Evolutionary conservation across 2,888 invertebrate genomes (phyloP).

Genomic region (Drosophila sordidapex): DNA sequence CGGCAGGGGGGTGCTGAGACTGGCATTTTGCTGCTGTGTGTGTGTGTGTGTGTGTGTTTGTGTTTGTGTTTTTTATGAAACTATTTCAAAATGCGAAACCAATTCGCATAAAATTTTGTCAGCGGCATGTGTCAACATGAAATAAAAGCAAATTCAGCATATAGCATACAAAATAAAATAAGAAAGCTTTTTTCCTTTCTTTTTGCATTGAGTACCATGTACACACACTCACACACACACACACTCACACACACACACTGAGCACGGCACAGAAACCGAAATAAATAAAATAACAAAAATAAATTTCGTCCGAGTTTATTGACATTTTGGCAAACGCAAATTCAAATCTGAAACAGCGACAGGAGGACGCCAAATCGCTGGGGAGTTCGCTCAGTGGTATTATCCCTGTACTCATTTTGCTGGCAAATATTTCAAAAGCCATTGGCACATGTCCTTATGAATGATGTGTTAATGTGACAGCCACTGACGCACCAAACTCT

Average conservation of each 20-base stretch:
- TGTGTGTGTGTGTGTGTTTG: neutral
- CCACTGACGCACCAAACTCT: constrained; percentile 34
- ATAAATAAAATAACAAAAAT: constrained; percentile 52
- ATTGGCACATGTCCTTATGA: constrained; percentile 83
- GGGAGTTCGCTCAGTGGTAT: constrained; percentile 49
- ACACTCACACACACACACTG: constrained; percentile 7
- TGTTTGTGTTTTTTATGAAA: constrained; percentile 70
- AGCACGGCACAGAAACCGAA: constrained; percentile 53
- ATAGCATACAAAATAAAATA: constrained; percentile 67
- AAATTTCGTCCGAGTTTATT: constrained; percentile 72
- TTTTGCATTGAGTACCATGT: constrained; percentile 7
- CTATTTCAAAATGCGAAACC: constrained; percentile 80
- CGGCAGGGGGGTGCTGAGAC: constrained; percentile 7
- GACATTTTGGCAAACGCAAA: constrained; percentile 79
- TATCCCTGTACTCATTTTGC: constrained; percentile 16
- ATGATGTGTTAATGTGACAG: constrained; percentile 84
- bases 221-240: constrained; percentile 25
- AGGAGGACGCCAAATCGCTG: constrained; percentile 60
- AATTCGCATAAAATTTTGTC: constrained; percentile 81
- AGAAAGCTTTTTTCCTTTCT: constrained; percentile 46
- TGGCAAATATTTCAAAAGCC: constrained; percentile 66
- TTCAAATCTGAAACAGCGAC: constrained; percentile 60
- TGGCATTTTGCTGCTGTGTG: constrained; percentile 45
- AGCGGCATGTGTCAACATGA: constrained; percentile 66
- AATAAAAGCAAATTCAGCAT: constrained; percentile 63